phyloP scores from a whole-genome alignment of 2,888 invertebrate genomes.

The Drosophila subsilvestris region DNA sequence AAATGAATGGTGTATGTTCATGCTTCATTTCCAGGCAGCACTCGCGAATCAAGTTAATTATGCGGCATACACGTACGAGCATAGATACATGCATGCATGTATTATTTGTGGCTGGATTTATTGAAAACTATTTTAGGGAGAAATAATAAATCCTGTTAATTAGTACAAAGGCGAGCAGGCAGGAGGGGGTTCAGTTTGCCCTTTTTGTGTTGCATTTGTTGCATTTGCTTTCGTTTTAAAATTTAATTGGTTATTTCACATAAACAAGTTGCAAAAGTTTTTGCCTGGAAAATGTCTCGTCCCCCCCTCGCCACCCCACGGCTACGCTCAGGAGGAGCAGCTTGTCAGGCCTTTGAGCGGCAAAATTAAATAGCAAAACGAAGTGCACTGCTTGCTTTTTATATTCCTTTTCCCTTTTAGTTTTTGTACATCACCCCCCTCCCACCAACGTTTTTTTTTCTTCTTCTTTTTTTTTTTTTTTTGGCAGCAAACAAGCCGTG shows the following conservation, averaged over 20 bases:
- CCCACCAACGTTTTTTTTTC: too few relatives aligned
- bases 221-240: conserved; percentile 6
- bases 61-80: conserved; percentile 2
- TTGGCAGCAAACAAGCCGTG: conserved; percentile 74
- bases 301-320: conserved; percentile 1
- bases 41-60: conserved; percentile 40
- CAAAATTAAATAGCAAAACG: conserved; percentile 79
- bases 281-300: conserved; percentile 54
- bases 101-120: conserved; percentile 41
- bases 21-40: conserved; percentile 4
- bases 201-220: conserved; percentile 24
- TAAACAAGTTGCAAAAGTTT: conserved; percentile 54
- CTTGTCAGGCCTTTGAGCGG: conserved; percentile 73
- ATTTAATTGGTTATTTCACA: conserved; percentile 57
- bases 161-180: conserved; percentile 28
- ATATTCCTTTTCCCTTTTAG: conserved; percentile 27
- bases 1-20: conserved; percentile 47
- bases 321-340: conserved; percentile 35
- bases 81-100: neutral
- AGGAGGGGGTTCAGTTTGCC: neutral
- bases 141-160: conserved; percentile 48
- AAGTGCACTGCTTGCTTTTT: conserved; percentile 65
- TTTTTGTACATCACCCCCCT: neutral
- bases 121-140: conserved; percentile 6
- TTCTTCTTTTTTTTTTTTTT: conserved; percentile 34